Conservation (phyloP, 2,113 vertebrate species). For the Archocentrus centrarchus region DNA sequence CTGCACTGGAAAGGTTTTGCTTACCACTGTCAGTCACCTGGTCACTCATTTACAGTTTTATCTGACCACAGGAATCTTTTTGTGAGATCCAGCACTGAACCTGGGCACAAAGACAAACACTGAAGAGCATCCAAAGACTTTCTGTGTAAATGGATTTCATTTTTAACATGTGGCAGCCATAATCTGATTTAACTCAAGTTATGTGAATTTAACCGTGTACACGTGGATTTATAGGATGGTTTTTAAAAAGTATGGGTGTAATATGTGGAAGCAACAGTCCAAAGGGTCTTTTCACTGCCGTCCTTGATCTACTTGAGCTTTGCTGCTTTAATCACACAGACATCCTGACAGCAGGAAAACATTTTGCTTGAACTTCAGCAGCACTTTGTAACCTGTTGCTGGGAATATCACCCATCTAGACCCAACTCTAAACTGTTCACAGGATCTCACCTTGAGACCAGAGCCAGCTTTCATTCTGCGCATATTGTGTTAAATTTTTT, state of each 20-base stretch:
- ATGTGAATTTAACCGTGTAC: not conserved
- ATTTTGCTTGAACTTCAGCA: slow-evolving; percentile 31
- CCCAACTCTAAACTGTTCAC: not conserved
- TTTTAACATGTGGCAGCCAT: not conserved
- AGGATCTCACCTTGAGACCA: not conserved
- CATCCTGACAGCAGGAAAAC: slow-evolving; percentile 6
- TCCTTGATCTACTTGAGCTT: not conserved
- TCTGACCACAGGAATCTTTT: slow-evolving; percentile 42
- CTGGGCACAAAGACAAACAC: not conserved
- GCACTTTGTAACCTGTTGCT: slow-evolving; percentile 46
- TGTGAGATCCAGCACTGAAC: not conserved
- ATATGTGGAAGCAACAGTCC: not conserved
- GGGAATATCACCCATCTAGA: slow-evolving; percentile 3
- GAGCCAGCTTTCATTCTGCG: not conserved
- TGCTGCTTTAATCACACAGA: not conserved
- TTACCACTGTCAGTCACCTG: not conserved
- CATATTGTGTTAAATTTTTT: not conserved
- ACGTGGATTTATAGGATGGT: not conserved
- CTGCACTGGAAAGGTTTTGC: not conserved
- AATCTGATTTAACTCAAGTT: not conserved
- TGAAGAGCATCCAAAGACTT: not conserved
- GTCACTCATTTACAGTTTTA: slow-evolving; percentile 61
- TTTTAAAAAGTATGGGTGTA: not conserved
- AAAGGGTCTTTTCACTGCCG: not conserved
- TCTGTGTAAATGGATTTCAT: not conserved